phyloP scores from a whole-genome alignment of 2,888 invertebrate genomes.

The Megaustenia siamemsis region DNA sequence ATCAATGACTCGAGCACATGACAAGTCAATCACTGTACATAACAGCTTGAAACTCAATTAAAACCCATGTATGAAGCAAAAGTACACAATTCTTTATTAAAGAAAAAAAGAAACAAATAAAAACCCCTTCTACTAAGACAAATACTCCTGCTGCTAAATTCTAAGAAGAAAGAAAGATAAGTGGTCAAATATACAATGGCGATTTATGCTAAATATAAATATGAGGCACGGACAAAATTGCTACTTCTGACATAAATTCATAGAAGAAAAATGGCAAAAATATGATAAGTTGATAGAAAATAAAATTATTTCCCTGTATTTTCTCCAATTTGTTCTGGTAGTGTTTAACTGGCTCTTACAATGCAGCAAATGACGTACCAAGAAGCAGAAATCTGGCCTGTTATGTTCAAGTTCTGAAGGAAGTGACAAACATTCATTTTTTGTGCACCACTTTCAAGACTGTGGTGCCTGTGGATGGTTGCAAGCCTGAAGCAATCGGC shows the following conservation, averaged over 20 bases:
- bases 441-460: background rate
- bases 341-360: background rate
- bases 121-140: slow-evolving; percentile 10
- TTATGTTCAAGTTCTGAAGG: background rate
- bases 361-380: background rate
- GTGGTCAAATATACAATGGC: slow-evolving; percentile 27
- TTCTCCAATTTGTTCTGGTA: background rate
- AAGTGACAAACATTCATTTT: background rate
- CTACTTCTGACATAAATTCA: slow-evolving; percentile 48
- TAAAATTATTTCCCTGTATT: slow-evolving; percentile 8
- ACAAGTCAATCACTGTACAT: background rate
- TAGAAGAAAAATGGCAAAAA: slow-evolving; percentile 36
- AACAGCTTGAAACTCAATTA: background rate
- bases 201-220: slow-evolving; percentile 42
- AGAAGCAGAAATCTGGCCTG: background rate
- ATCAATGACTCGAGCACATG: background rate
- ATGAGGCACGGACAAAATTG: slow-evolving; percentile 52
- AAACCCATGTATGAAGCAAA: background rate
- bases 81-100: background rate
- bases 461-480: background rate
- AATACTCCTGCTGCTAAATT: background rate
- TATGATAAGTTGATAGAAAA: slow-evolving; percentile 31
- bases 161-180: slow-evolving; percentile 12
- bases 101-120: too few relatives aligned
- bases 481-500: background rate